Evolutionary conservation across 2,888 invertebrate species (phyloP).

Genomic region (Notodonta ziczac): DNA sequence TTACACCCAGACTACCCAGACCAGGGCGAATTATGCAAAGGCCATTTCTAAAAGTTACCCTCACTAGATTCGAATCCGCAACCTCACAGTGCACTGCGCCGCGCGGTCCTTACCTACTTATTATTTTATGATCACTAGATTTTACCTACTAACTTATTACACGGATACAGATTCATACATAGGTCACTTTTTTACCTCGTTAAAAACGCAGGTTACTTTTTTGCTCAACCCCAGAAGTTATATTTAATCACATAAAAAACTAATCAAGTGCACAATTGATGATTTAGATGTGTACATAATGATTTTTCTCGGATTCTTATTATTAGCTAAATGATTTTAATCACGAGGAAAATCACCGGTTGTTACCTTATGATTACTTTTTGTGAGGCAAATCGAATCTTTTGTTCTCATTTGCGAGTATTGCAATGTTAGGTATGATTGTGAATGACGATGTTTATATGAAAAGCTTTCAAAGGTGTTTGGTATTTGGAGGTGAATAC

Average conservation of each 20-base stretch:
- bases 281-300: constrained; percentile 32
- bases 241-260: constrained; percentile 27
- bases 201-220: constrained; percentile 9
- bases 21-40: too few relatives aligned
- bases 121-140: not conserved
- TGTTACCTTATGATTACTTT: constrained; percentile 11
- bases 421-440: not conserved
- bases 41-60: too few relatives aligned
- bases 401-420: not conserved
- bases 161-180: constrained; percentile 30
- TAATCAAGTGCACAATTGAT: constrained; percentile 36
- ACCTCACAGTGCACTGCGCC: too few relatives aligned
- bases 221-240: constrained; percentile 15
- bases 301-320: constrained; percentile 26
- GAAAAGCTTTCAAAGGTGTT: too few relatives aligned
- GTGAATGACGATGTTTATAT: not conserved
- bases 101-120: too few relatives aligned
- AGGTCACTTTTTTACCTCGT: constrained; percentile 17
- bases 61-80: too few relatives aligned
- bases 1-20: too few relatives aligned
- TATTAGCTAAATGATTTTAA: constrained; percentile 35
- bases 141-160: constrained; percentile 20
- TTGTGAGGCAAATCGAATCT: not conserved
- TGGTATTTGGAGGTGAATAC: too few relatives aligned
- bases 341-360: constrained; percentile 29